phyloP scores from a whole-genome alignment of 2,888 invertebrate genomes.

The Drosophila paracracens region DNA sequence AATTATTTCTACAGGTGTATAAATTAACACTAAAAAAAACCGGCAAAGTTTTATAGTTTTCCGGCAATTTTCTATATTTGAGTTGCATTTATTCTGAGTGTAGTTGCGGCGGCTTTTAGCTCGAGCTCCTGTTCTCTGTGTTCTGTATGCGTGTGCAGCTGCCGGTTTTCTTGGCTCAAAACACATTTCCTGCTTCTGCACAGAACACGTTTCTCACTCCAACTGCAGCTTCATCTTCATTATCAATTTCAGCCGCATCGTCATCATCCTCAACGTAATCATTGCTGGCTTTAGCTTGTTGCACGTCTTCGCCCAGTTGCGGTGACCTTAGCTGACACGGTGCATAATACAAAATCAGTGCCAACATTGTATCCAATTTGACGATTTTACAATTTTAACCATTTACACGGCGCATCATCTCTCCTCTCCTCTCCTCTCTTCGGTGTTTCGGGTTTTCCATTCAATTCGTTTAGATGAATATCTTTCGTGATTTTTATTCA shows the following conservation, averaged over 20 bases:
- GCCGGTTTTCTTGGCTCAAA: slow-evolving; percentile 36
- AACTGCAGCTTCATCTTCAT: slow-evolving; percentile 35
- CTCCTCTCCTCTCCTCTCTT: background rate
- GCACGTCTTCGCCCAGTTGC: slow-evolving; percentile 50
- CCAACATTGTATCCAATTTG: slow-evolving; percentile 47
- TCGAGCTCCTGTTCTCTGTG: slow-evolving; percentile 20
- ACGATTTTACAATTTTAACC: slow-evolving; percentile 23
- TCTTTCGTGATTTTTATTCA: background rate
- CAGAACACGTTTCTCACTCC: slow-evolving; percentile 57
- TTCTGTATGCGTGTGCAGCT: slow-evolving; percentile 43
- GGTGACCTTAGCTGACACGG: slow-evolving; percentile 58
- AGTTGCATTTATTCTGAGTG: background rate
- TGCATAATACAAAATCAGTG: slow-evolving; percentile 55
- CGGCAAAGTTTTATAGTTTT: background rate
- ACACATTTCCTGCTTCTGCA: slow-evolving; percentile 65
- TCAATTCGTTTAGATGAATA: slow-evolving; percentile 7
- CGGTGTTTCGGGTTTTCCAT: background rate
- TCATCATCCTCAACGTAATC: slow-evolving; percentile 36
- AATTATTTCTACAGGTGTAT: background rate
- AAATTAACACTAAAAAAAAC: background rate
- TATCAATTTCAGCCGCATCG: slow-evolving; percentile 18
- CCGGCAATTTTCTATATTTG: background rate
- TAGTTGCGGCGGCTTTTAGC: slow-evolving; percentile 1
- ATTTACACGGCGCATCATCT: slow-evolving; percentile 31
- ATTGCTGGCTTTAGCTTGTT: slow-evolving; percentile 40